Base-by-base conservation (phyloP, 2,888 invertebrate species). In the Caenorhabditis afra region DNA sequence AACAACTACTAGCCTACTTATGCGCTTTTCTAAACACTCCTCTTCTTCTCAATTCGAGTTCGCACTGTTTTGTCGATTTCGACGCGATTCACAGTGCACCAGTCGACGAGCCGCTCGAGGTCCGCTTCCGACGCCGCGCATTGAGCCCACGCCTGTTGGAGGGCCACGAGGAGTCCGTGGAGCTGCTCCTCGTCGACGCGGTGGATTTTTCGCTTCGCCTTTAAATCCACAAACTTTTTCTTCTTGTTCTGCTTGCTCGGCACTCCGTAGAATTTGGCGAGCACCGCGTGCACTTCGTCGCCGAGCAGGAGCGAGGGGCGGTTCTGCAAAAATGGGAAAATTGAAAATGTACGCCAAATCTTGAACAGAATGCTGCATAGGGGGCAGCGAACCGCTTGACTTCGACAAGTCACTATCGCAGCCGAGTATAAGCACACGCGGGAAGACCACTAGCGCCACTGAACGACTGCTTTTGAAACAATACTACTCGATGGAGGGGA, bases 281-380 rank as follows among this genome's bases (percentile, higher is more conserved):
- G 37, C 8, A 62, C 59, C 16, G 41, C 45, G 35, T 64, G 55
- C 47, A 80, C 49, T 0, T 52, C 52, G 10, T 74, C 74, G 4
- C 41, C 67, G 12, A 70, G 57, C n/a, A n/a, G n/a, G 0, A 50
- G 37, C 11, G 41, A 14, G 2, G 11, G 45, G 11, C 18, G 20
- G 10, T 45, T 61, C 78, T 78, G 70, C 18, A 76, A 68, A 64
- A 61, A 49, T 10, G 50, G 50, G 49, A 53, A 49, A 61, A 23
- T 20, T 3, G 44, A 79, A 79, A 74, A 64, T 79, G 65, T 70
- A 29, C 35, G 71, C 61, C 79, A 75, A 66, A 55, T 68, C 79
- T 79, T 79, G 79, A 79, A 79, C 79, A 65, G 70, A 59, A 79
- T 66, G 70, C 68, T 70, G 70, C 68, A 79, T 53, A 20, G n/a